Conservation (phyloP, 2,797 vertebrate species). For the Sebastiscus albofasciatus region DNA sequence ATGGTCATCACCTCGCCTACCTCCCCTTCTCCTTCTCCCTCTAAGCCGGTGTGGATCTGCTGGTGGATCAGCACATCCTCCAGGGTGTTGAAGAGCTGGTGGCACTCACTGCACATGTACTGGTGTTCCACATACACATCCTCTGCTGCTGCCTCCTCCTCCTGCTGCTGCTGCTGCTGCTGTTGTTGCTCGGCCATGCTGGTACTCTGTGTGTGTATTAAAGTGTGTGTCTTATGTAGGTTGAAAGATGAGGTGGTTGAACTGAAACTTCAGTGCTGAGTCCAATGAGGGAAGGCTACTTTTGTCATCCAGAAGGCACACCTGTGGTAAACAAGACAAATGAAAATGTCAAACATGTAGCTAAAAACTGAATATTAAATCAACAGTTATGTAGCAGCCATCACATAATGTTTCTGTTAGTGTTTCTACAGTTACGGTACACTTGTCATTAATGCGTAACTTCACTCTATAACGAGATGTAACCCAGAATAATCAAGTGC, state of each 20-base stretch:
- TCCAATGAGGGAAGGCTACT: not conserved
- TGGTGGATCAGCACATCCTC: constrained; percentile 93
- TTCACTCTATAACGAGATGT: not conserved
- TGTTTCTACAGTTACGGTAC: too few species aligned
- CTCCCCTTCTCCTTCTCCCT: constrained; percentile 72
- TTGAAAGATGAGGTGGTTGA: not conserved
- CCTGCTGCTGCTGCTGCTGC: not conserved
- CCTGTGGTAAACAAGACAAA: constrained; percentile 31
- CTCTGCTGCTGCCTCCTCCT: constrained; percentile 75
- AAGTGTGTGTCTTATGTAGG: constrained; percentile 7
- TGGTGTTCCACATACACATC: constrained; percentile 89
- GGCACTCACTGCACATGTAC: constrained; percentile 95
- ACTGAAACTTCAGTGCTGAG: not conserved
- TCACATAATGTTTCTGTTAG: too few species aligned
- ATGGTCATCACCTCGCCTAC: constrained; percentile 49
- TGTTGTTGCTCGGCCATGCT: constrained; percentile 80
- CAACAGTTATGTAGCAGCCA: too few species aligned
- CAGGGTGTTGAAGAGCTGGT: constrained; percentile 88
- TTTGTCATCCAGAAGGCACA: constrained; percentile 12
- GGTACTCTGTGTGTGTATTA: not conserved
- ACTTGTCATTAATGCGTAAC: too few species aligned
- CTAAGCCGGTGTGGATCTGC: constrained; percentile 86
- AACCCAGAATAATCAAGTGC: not conserved
- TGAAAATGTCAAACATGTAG: not conserved
- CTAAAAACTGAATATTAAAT: too few species aligned